Evolutionary conservation across 37 sponge, comb jelly and placozoan species (phyloP), one percentile per base, ranked within the genome.

Genomic region (Diacarnus erythraeanus): DNA sequence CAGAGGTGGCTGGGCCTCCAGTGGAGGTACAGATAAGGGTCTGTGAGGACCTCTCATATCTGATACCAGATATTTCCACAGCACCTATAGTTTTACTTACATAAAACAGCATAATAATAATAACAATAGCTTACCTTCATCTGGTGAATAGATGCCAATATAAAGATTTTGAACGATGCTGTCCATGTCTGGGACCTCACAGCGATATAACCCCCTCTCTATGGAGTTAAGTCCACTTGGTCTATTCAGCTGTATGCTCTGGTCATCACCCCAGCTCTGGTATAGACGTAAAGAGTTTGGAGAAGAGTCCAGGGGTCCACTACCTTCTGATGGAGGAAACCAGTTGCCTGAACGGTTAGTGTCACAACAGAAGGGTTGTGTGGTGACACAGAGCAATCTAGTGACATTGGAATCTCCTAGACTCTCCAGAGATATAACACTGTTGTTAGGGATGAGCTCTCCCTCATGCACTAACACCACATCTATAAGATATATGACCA

Each of bases 1-100:
- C 74, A 51, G 56, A 26, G 1, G 74, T 54, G 35, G 57, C 74
- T 30, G 74, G 74, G 20, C 74, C 74, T 3, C 74, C 74, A 54
- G 74, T 74, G 38, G 74, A 74, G 17, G 74, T 74, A 18, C 74
- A 74, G 54, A 74, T 35, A 4, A 74, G 57, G 2, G 74, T 74
- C 34, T 74, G 31, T 40, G 71, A 26, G 2, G 71, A 23, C 2
- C 2, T 40, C 23, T 71, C 71, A 39, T 71, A 71, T 40, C 6
- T 71, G 41, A 71, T n/a, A 43, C 43, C 25, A 27, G 43, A 43
- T 35, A 71, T 71, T 71, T 25, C 3, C 43, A 71, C 43, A 71
- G 43, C 27, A 43, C 71, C 71, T 71, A 12, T 36, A 37, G 5
- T 38, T 5, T 3, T 27, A 15, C 51, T 12, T 15, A n/a, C n/a